Conservation (phyloP, 1,140 invertebrate genomes). For the Babylonia areolata region DNA sequence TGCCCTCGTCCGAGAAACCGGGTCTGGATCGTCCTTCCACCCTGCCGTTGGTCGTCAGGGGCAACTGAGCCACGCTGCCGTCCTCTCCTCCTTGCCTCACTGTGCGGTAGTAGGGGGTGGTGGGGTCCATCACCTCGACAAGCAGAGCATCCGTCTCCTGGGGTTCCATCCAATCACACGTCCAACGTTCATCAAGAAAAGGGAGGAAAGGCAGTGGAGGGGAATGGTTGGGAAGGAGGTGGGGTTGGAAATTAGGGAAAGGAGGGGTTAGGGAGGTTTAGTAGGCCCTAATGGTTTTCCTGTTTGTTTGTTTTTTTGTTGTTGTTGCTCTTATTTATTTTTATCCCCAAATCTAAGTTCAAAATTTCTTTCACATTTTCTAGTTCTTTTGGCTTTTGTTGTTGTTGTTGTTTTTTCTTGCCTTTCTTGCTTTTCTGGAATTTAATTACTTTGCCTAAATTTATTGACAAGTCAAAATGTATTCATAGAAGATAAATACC, state of each 20-base stretch:
- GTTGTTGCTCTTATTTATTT: not conserved
- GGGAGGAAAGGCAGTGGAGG: not conserved
- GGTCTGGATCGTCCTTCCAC: not conserved
- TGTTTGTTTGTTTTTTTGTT: not conserved
- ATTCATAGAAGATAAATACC: too few species aligned
- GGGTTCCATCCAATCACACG: not conserved
- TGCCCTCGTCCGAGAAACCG: not conserved
- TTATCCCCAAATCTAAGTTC: not conserved
- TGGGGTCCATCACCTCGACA: slow-evolving; percentile 44
- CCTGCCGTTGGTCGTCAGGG: not conserved
- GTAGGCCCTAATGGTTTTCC: too few species aligned
- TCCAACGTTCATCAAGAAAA: not conserved
- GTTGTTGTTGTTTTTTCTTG: too few species aligned
- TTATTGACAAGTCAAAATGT: too few species aligned
- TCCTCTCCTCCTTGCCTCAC: not conserved
- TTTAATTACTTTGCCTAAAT: too few species aligned
- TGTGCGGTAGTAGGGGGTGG: slow-evolving; percentile 10
- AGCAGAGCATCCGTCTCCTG: slow-evolving; percentile 42
- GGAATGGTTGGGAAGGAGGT: not conserved
- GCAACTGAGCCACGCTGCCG: not conserved
- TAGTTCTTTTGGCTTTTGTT: too few species aligned
- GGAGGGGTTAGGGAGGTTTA: too few species aligned
- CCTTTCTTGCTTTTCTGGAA: too few species aligned
- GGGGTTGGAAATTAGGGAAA: too few species aligned
- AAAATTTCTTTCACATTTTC: not conserved